Base-by-base conservation (phyloP, 2,113 vertebrate species). In the Erythrolamprus reginae region DNA sequence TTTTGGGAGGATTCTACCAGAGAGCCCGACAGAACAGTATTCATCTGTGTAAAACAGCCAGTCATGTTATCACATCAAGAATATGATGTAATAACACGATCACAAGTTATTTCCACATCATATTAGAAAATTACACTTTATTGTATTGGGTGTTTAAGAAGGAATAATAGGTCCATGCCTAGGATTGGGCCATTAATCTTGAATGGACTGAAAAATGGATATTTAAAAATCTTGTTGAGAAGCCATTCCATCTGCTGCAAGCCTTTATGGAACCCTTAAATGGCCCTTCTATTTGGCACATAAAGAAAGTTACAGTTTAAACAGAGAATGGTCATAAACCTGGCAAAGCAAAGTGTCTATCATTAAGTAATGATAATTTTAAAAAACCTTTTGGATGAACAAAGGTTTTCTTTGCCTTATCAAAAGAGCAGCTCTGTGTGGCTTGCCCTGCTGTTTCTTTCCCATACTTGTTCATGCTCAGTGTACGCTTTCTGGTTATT, bases 371-470 rank as follows among this genome's bases (percentile, higher is more conserved):
- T 42, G 17, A 48, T 28, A 52, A 15, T 51, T 84, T 26, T 10
- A 6, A 17, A 86, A 1, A 61, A 51, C 87, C 86, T 0, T 70
- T 82, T 53, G 84, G 89, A 53, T 45, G 3, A 53, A 4, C 1
- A 65, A 48, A 24, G 47, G 0, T 88, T 91, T 86, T 61, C 45
- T 53, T 90, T 90, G 33, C 0, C 28, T 87, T 93, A 93, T 89
- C 92, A 13, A 85, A 88, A 13, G 23, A 84, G 92, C 24, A 0
- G 89, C 82, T 77, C 86, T 88, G 48, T 24, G 88, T 1, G 19
- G 84, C 90, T 95, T 91, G 91, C 86, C 94, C 97, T 97, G 96
- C 96, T 93, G 97, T 84, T 95, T 89, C 8, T 94, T 97, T 98
- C 97, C 95, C 97, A 97, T 83, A 93, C 93, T 88, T 88, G 90